Percentiles rank a stretch among this genome's conserved stretches.
These are phyloP conservation scores for Carettochelys insculpta DNA, from an alignment of 2,113 vertebrate species.

Conservation along the genomic window DNA sequence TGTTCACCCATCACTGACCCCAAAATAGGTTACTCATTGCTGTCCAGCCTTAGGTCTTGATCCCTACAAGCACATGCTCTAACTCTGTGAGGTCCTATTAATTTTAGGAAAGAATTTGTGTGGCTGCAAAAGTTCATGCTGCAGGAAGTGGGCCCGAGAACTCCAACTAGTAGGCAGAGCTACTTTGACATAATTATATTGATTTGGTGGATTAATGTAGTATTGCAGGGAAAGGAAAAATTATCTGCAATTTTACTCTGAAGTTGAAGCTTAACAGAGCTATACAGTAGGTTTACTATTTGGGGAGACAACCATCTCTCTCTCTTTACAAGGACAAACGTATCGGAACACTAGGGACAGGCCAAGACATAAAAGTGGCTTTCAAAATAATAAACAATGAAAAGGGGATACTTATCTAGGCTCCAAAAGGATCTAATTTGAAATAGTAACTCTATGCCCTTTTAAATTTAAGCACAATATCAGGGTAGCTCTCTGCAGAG, in stretches of 20 bases:
- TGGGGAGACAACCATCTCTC: slow-evolving; percentile 58
- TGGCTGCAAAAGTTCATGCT: not conserved
- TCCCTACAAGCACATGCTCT: not conserved
- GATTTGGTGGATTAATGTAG: slow-evolving; percentile 67
- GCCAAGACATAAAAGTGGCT: not conserved
- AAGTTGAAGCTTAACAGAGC: slow-evolving; percentile 58
- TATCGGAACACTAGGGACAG: not conserved
- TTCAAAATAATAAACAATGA: slow-evolving; percentile 37
- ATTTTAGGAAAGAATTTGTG: rapidly evolving
- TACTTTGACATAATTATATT: slow-evolving; percentile 45
- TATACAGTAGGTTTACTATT: slow-evolving; percentile 43
- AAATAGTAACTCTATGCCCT: slow-evolving; percentile 13
- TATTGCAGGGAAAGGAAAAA: slow-evolving; percentile 48
- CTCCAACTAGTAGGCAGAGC: not conserved
- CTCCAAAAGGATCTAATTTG: slow-evolving; percentile 43
- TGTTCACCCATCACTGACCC: not conserved
- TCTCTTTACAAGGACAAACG: slow-evolving; percentile 31
- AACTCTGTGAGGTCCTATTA: not conserved
- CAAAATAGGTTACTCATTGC: not conserved
- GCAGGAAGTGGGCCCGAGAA: not conserved
- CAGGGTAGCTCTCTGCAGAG: not conserved
- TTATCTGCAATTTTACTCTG: slow-evolving; percentile 34
- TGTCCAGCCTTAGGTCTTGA: not conserved
- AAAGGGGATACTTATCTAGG: slow-evolving; percentile 4
- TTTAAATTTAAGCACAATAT: slow-evolving; percentile 30